phyloP scores from a whole-genome alignment of 2,797 vertebrate genomes.

The Ceyx erithaca region DNA sequence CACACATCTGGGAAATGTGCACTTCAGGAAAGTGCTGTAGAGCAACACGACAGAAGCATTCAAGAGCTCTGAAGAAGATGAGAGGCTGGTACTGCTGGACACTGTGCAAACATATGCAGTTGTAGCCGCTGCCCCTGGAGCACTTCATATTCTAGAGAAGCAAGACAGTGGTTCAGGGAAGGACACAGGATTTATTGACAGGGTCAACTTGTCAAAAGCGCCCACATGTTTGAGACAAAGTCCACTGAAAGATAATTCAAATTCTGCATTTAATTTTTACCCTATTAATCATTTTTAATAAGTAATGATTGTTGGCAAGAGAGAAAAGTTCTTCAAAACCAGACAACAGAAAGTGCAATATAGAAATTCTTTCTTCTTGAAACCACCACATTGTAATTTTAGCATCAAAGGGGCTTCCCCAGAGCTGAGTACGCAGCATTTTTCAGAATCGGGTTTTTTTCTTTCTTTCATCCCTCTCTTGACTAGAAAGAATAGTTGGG shows the following conservation, averaged over 20 bases:
- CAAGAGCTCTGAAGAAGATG: neutral
- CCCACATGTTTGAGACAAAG: neutral
- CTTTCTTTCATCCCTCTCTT: neutral
- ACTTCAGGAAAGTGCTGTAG: neutral
- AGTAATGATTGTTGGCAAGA: neutral
- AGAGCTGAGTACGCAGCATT: neutral
- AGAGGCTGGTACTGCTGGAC: neutral
- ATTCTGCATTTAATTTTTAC: neutral
- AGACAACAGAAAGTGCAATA: fast-evolving
- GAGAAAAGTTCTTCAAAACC: neutral
- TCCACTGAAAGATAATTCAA: neutral
- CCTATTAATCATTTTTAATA: neutral
- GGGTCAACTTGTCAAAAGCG: neutral
- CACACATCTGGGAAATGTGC: neutral
- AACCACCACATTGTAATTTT: neutral
- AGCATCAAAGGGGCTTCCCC: neutral
- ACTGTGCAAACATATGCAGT: neutral
- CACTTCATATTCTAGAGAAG: neutral
- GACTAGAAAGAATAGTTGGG: neutral
- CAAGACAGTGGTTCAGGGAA: neutral
- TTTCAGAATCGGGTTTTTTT: neutral
- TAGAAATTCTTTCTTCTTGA: neutral
- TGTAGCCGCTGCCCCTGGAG: neutral
- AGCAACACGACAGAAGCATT: neutral
- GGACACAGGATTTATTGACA: neutral